Evolutionary conservation across 2,113 vertebrate species (phyloP).

Genomic region (Aptenodytes patagonicus): DNA sequence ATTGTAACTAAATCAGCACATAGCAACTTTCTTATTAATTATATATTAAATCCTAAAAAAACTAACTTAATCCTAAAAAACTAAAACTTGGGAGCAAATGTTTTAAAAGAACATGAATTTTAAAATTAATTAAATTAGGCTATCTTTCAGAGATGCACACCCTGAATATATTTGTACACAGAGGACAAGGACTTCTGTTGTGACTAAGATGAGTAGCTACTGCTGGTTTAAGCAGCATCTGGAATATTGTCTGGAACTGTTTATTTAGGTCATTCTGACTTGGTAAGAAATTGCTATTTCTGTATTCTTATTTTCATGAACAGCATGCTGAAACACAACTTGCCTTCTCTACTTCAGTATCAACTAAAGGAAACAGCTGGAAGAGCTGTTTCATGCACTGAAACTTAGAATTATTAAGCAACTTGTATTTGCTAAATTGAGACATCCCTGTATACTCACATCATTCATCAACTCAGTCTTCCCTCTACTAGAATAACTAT

Average conservation of each 20-base stretch:
- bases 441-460: fast-evolving
- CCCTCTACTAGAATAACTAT: background rate
- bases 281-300: background rate
- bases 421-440: background rate
- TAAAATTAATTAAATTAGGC: background rate
- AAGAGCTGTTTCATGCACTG: background rate
- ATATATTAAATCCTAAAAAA: background rate
- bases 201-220: background rate
- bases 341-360: background rate
- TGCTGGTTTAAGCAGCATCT: background rate
- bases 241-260: background rate
- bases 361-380: background rate
- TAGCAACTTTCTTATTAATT: background rate
- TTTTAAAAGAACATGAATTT: background rate
- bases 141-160: background rate
- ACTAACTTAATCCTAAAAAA: no score
- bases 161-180: background rate
- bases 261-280: background rate
- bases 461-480: background rate
- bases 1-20: background rate
- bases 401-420: background rate
- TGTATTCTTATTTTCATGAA: background rate
- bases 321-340: background rate
- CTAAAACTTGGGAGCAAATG: background rate
- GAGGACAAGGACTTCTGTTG: background rate